Evolutionary conservation across 2,888 invertebrate genomes (phyloP).

Genomic region (Drosophila austrosaltans): DNA sequence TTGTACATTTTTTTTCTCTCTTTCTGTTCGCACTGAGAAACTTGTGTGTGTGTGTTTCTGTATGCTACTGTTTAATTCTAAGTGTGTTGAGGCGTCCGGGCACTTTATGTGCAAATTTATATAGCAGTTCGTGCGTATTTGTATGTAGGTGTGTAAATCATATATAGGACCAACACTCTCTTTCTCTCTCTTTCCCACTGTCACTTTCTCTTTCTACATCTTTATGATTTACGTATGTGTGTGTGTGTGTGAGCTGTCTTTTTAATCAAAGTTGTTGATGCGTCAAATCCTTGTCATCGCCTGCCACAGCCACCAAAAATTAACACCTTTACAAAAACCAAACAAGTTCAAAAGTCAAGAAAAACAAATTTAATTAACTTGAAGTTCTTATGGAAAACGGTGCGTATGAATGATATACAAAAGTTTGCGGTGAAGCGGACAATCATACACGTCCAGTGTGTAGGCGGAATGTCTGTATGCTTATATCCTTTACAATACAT

Average conservation of each 20-base stretch:
- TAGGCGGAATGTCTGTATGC: neutral
- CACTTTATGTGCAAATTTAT: slow-evolving; percentile 65
- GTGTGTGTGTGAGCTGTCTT: slow-evolving; percentile 27
- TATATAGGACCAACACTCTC: slow-evolving; percentile 15
- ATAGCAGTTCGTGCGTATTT: slow-evolving; percentile 44
- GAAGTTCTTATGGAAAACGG: slow-evolving; percentile 7
- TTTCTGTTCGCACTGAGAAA: neutral
- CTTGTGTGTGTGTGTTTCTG: neutral
- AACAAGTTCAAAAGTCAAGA: slow-evolving; percentile 41
- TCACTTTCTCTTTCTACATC: neutral
- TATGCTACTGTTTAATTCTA: slow-evolving; percentile 32
- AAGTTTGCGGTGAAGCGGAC: slow-evolving; percentile 1
- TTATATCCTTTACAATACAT: neutral
- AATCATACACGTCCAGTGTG: neutral
- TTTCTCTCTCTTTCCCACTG: neutral
- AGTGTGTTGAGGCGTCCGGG: slow-evolving; percentile 32
- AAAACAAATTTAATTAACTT: slow-evolving; percentile 60
- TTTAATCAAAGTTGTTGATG: slow-evolving; percentile 48
- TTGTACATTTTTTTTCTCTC: slow-evolving; percentile 37
- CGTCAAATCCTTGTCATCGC: slow-evolving; percentile 47
- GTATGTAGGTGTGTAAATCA: slow-evolving; percentile 42
- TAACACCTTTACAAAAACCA: slow-evolving; percentile 44
- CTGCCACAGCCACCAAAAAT: slow-evolving; percentile 30
- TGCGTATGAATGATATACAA: slow-evolving; percentile 4
- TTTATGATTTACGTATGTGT: slow-evolving; percentile 7